Evolutionary conservation across 1,140 invertebrate species (phyloP).

Genomic region (Drosophila willistoni): DNA sequence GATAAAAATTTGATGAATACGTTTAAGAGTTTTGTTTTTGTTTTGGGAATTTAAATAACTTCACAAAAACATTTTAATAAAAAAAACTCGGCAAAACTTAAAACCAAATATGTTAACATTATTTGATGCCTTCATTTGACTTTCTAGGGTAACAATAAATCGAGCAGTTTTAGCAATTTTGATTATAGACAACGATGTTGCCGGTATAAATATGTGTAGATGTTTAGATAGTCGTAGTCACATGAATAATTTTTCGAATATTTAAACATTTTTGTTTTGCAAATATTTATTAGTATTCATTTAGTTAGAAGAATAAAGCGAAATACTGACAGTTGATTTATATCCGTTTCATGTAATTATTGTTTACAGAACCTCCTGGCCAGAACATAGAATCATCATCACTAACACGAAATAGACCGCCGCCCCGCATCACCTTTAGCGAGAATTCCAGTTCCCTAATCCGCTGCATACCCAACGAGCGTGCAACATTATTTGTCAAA

Average conservation of each 20-base stretch:
- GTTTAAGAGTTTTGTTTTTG: too few species aligned
- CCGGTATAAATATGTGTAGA: slow-evolving; percentile 39
- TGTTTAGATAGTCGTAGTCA: slow-evolving; percentile 26
- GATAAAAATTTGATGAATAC: too few species aligned
- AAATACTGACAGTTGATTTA: slow-evolving; percentile 45
- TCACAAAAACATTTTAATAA: too few species aligned
- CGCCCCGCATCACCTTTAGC: slow-evolving; percentile 72
- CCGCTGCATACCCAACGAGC: slow-evolving; percentile 78
- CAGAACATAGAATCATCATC: slow-evolving; percentile 6
- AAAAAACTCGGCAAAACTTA: too few species aligned
- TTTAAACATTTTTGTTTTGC: slow-evolving; percentile 32
- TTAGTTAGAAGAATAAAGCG: neutral
- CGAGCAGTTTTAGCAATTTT: neutral
- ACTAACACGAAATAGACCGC: slow-evolving; percentile 18
- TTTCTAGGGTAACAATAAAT: slow-evolving; percentile 16
- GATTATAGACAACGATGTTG: neutral
- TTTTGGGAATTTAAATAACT: too few species aligned
- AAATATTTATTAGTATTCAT: slow-evolving; percentile 55
- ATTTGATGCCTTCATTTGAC: too few species aligned
- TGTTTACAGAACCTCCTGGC: slow-evolving; percentile 61
- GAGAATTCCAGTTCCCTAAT: slow-evolving; percentile 79
- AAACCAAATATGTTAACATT: too few species aligned
- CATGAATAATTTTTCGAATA: slow-evolving; percentile 15
- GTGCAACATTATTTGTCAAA: slow-evolving; percentile 81
- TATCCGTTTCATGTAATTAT: slow-evolving; percentile 17